Evolutionary conservation across 2,113 vertebrate genomes (phyloP).

Genomic region (Lepus americanus): DNA sequence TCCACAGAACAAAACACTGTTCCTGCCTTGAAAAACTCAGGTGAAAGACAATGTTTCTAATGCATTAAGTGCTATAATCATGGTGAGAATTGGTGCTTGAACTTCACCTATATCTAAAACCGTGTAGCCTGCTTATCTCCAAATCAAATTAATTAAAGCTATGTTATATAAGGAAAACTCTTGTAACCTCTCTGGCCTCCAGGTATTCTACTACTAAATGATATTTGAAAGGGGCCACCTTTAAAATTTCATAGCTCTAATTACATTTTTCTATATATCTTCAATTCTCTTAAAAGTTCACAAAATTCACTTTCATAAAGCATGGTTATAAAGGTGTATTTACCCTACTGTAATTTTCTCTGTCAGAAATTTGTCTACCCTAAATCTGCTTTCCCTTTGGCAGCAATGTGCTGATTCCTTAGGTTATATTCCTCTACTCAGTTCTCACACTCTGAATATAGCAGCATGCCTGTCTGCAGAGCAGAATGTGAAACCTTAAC

Average conservation of each 20-base stretch:
- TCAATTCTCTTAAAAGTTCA: not conserved
- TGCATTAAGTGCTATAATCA: not conserved
- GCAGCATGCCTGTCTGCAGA: not conserved
- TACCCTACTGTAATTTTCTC: not conserved
- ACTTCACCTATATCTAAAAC: not conserved
- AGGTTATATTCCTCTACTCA: not conserved
- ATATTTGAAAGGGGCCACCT: not conserved
- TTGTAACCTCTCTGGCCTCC: not conserved
- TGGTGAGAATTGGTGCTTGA: not conserved
- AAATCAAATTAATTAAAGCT: not conserved
- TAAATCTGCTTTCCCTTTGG: not conserved
- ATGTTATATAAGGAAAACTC: not conserved
- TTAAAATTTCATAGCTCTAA: not conserved
- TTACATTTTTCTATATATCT: not conserved
- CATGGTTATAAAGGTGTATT: not conserved
- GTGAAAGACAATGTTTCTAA: conserved; percentile 33
- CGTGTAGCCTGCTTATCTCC: not conserved
- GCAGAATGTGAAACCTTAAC: not conserved
- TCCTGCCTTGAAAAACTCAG: not conserved
- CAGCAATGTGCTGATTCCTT: not conserved
- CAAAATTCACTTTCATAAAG: not conserved
- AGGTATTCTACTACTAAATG: not conserved
- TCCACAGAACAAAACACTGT: not conserved
- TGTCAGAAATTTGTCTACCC: not conserved
- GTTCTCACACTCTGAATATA: not conserved